Percentiles rank a stretch among this genome's conserved stretches.
phyloP scores from a whole-genome alignment of 2,797 vertebrate species.

The Pipistrellus pygmaeus region DNA sequence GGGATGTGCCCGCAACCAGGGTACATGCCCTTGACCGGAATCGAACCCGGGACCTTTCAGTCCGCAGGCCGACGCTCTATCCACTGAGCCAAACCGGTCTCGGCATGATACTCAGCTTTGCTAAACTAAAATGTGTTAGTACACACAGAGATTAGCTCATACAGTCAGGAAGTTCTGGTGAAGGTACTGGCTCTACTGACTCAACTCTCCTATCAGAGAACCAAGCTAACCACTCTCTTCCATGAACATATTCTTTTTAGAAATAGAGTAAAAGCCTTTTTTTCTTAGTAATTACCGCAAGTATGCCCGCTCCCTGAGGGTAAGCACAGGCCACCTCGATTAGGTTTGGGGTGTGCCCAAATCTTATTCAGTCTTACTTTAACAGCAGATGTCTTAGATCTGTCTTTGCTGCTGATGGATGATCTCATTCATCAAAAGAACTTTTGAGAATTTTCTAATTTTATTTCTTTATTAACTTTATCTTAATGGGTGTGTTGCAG shows the following conservation, averaged over 20 bases:
- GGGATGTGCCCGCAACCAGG: too few species aligned
- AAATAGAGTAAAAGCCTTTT: constrained; percentile 26
- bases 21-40: too few species aligned
- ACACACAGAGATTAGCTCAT: background rate
- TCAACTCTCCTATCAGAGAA: constrained; percentile 31
- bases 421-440: background rate
- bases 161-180: background rate
- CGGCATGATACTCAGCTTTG: background rate
- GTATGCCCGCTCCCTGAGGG: background rate
- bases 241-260: background rate
- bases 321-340: background rate
- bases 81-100: too few species aligned
- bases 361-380: constrained; percentile 17
- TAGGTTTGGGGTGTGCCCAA: background rate
- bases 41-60: too few species aligned
- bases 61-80: too few species aligned
- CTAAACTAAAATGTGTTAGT: constrained; percentile 29
- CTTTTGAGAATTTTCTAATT: constrained; percentile 62
- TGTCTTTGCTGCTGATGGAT: constrained; percentile 8
- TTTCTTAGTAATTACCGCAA: constrained; percentile 15
- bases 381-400: constrained; percentile 6
- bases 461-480: constrained; percentile 65
- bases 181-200: background rate
- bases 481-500: background rate
- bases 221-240: background rate